Conservation (phyloP, 2,113 vertebrate genomes). For the Orthochromis indermauri region DNA sequence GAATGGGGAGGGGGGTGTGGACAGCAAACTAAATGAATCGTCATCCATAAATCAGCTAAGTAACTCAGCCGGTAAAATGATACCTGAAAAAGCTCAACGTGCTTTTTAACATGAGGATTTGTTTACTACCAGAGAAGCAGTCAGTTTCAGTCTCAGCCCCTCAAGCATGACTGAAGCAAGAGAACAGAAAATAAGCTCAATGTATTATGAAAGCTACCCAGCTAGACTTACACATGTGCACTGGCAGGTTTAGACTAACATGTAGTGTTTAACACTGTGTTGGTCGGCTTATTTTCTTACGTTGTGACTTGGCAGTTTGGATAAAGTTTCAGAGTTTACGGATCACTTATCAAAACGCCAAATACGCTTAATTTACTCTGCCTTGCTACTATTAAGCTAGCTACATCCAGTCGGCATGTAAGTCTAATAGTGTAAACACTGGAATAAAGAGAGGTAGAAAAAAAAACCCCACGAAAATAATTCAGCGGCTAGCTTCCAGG, state of each 20-base stretch:
- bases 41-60: not conserved
- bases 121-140: not conserved
- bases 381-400: not conserved
- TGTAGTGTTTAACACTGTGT: not conserved
- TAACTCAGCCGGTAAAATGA: not conserved
- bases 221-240: not conserved
- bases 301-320: constrained; percentile 10
- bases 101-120: not conserved
- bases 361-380: not conserved
- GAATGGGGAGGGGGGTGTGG: not conserved
- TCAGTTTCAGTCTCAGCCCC: not conserved
- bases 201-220: not conserved
- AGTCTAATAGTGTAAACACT: not conserved
- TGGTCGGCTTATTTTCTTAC: not conserved
- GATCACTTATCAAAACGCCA: not conserved
- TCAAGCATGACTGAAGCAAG: not conserved
- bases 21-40: not conserved
- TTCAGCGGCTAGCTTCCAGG: not conserved
- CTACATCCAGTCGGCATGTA: fast-evolving
- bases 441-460: not conserved
- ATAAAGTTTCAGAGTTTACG: not conserved
- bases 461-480: not conserved
- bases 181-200: not conserved
- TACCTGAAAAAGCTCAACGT: not conserved
- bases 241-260: not conserved